Evolutionary conservation across 2,113 vertebrate species (phyloP).

Genomic region (Centropus unirufus): DNA sequence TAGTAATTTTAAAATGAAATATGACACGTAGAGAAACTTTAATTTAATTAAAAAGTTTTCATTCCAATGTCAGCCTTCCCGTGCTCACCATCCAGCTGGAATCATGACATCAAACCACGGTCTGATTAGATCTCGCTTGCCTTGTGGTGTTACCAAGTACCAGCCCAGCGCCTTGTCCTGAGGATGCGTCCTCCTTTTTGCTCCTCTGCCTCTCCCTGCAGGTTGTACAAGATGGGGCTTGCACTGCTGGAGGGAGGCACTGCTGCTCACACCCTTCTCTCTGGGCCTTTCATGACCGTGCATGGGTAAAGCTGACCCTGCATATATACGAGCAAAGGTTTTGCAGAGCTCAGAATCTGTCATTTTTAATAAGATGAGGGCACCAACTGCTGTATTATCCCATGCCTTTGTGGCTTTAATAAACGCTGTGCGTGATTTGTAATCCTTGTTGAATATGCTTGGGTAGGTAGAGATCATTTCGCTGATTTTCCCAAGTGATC

Average conservation of each 20-base stretch:
- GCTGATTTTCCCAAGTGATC: constrained; percentile 20
- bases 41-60: background rate
- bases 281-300: background rate
- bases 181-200: background rate
- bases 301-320: constrained; percentile 43
- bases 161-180: background rate
- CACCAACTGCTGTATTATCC: background rate
- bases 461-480: constrained; percentile 5
- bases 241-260: constrained; percentile 16
- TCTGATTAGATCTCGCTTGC: background rate
- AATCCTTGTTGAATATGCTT: background rate
- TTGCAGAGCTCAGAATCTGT: background rate
- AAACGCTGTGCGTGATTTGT: background rate
- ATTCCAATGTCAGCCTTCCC: background rate
- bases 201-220: background rate
- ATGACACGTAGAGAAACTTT: background rate
- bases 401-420: background rate
- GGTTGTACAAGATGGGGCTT: constrained; percentile 10
- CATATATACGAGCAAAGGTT: background rate
- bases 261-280: constrained; percentile 8
- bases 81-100: background rate
- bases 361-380: background rate
- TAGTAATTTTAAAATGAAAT: background rate
- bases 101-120: background rate
- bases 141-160: background rate